phyloP scores from a whole-genome alignment of 2,797 vertebrate species.

The Scolopax rusticola region DNA sequence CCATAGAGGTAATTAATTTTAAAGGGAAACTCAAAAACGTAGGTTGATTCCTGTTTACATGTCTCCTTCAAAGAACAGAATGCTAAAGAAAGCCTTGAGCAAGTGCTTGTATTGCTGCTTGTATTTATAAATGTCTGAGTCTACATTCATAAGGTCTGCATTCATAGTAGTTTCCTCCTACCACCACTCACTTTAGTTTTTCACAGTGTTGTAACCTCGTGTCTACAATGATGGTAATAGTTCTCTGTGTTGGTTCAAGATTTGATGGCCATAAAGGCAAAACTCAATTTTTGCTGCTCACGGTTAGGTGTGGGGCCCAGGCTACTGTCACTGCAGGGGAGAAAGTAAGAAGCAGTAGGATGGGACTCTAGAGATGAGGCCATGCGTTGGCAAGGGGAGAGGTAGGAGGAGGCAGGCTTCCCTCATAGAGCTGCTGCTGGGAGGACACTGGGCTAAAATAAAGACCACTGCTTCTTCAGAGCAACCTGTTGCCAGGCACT shows the following conservation, averaged over 20 bases:
- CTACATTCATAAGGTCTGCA: neutral
- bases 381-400: fast-evolving
- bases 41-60: neutral
- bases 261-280: neutral
- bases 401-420: neutral
- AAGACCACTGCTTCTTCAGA: neutral
- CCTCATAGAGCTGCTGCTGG: neutral
- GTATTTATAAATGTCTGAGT: neutral
- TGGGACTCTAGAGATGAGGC: neutral
- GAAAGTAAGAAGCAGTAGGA: neutral
- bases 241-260: neutral
- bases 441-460: neutral
- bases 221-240: neutral
- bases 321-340: neutral
- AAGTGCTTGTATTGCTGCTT: neutral
- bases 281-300: neutral
- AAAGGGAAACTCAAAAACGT: neutral
- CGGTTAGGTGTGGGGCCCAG: neutral
- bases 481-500: fast-evolving
- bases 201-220: neutral
- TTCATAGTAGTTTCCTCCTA: neutral
- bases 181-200: neutral
- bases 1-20: neutral
- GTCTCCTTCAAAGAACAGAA: neutral
- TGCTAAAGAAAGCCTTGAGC: neutral